Percentiles rank a stretch among this genome's conserved stretches.
Evolutionary conservation across 2,888 invertebrate genomes (phyloP).

Genomic region (Dorcus hopei): DNA sequence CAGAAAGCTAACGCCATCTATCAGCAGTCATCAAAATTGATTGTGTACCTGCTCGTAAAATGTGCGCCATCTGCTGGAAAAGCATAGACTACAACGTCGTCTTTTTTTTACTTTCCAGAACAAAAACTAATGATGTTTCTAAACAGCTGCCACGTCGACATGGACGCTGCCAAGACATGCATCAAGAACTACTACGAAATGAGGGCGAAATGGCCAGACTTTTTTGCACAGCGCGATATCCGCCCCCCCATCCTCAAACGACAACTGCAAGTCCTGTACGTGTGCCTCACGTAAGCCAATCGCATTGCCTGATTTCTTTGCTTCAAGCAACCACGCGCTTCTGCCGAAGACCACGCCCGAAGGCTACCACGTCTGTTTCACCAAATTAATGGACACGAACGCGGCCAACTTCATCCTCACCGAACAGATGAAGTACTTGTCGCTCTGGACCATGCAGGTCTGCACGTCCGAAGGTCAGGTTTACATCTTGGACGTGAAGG

Average conservation of each 20-base stretch:
- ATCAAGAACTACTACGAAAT: slow-evolving; percentile 64
- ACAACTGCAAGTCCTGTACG: no score
- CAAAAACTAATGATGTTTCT: slow-evolving; percentile 56
- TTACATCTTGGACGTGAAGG: slow-evolving; percentile 62
- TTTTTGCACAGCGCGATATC: slow-evolving; percentile 54
- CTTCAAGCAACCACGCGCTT: slow-evolving; percentile 33
- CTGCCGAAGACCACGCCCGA: slow-evolving; percentile 53
- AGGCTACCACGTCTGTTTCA: slow-evolving; percentile 57
- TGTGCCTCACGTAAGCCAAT: no score
- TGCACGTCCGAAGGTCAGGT: slow-evolving; percentile 57
- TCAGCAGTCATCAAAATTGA: no score
- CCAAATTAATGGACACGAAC: slow-evolving; percentile 54
- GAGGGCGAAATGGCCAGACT: slow-evolving; percentile 59
- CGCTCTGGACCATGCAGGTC: slow-evolving; percentile 53
- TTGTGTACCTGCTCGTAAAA: no score
- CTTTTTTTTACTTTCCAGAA: slow-evolving; percentile 17
- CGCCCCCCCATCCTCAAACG: no score
- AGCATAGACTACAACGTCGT: background rate
- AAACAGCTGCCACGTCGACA: slow-evolving; percentile 62
- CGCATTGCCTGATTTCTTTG: background rate
- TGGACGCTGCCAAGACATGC: slow-evolving; percentile 64
- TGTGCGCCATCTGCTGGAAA: no score
- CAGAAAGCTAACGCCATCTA: no score
- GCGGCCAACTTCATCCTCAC: slow-evolving; percentile 56
- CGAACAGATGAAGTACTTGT: slow-evolving; percentile 53